These are phyloP conservation scores for Caranx ignobilis DNA, from an alignment of 2,113 vertebrate species.

Conservation along the genomic window DNA sequence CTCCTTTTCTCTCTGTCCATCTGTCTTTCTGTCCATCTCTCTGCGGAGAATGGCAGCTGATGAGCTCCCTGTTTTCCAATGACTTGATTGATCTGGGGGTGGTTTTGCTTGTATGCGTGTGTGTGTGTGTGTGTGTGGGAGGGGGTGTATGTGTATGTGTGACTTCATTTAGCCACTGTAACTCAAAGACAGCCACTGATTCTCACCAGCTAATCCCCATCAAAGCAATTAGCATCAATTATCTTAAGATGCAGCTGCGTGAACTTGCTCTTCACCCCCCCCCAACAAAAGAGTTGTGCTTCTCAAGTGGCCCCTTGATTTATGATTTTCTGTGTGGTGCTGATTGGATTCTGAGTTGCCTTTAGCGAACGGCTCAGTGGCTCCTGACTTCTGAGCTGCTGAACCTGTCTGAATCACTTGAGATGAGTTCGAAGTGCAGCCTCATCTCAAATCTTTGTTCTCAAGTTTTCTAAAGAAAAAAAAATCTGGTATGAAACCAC, in stretches of 20 bases:
- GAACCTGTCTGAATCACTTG: conserved; percentile 40
- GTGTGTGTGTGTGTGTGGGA: not conserved
- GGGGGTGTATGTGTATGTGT: conserved; percentile 16
- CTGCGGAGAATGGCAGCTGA: conserved; percentile 73
- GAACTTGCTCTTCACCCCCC: conserved; percentile 58
- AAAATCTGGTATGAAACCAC: not conserved
- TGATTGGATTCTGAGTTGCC: conserved; percentile 44
- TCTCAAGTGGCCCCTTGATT: conserved; percentile 50
- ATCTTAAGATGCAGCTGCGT: conserved; percentile 78
- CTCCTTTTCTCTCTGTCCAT: conserved; percentile 38
- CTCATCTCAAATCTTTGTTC: conserved; percentile 9
- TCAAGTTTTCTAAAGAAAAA: not conserved
- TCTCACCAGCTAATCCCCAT: conserved; percentile 80
- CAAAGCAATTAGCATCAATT: conserved; percentile 83
- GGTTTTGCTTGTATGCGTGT: conserved; percentile 21
- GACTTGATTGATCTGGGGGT: conserved; percentile 78
- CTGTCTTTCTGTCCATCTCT: conserved; percentile 64
- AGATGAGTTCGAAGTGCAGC: conserved; percentile 18
- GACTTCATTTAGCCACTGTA: conserved; percentile 71
- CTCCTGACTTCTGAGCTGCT: conserved; percentile 21
- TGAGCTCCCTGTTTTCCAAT: conserved; percentile 78
- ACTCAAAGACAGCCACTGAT: conserved; percentile 66
- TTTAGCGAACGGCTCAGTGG: conserved; percentile 36
- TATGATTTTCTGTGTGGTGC: conserved; percentile 29
- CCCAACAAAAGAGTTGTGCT: conserved; percentile 41